Evolutionary conservation across 2,888 invertebrate species (phyloP), one percentile per base, ranked within the genome.

Genomic region (Rhaphigaster nebulosa): DNA sequence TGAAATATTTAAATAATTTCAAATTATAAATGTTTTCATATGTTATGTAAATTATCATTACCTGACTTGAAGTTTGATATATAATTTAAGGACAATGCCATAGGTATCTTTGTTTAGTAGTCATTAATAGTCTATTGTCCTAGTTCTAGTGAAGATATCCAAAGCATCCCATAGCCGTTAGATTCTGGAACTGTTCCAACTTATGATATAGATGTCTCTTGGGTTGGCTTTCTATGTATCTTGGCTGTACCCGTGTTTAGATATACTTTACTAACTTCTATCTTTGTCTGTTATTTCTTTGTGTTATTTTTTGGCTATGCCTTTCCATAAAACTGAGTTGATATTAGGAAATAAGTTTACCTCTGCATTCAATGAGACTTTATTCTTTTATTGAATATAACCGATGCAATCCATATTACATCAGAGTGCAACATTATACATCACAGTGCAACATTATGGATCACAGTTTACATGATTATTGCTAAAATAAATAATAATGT

Each of bases 121-220:
- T n/a, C 65, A 18, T 38, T 76, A 76, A 38, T 76, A 76, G 70
- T 23, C 34, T 23, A 76, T 38, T 76, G 70, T 20, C 70, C 70
- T 38, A 76, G 70, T 76, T 76, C 34, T 20, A 38, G 34, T 38
- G 70, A 38, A 76, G 70, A 76, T 76, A 76, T 76, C 70, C 38
- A 76, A 76, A 76, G 70, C 38, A 76, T 76, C 70, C 70, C 70
- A 38, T 76, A 38, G 70, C 70, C 70, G 70, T 76, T 38, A 76
- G 70, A 76, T 38, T 20, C 70, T 76, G 70, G 70, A 76, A 76
- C 70, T 76, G 70, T 38, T 76, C 70, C 70, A 76, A 76, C 34
- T 76, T 76, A 76, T 76, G 70, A 76, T 76, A 76, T 20, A 76
- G 34, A 6, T 20, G 70, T 76, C 70, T 38, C 70, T 38, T 10